Evolutionary conservation across 2,113 vertebrate genomes (phyloP).

Genomic region (Scytalopus superciliaris): DNA sequence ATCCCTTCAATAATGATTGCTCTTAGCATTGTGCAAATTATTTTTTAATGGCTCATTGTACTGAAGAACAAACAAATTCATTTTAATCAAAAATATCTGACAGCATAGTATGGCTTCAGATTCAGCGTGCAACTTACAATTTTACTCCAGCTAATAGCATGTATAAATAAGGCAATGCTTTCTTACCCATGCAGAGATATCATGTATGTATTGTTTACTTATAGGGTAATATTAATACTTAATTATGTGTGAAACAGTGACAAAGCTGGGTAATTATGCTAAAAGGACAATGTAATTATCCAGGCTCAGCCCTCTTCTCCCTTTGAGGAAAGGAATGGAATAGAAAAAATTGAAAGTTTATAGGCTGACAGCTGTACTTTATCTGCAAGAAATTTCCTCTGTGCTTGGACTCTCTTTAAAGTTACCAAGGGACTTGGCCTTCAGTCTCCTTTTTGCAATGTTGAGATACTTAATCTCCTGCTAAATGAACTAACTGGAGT

Average conservation of each 20-base stretch:
- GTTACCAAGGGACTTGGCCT: conserved; percentile 8
- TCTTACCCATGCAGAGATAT: not conserved
- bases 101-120: not conserved
- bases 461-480: conserved; percentile 5
- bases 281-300: conserved; percentile 44
- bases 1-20: not conserved
- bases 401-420: not conserved
- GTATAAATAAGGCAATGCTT: conserved; percentile 1
- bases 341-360: not conserved
- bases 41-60: conserved; percentile 19
- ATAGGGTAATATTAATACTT: conserved; percentile 65
- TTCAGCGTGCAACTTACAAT: not conserved
- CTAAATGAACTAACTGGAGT: conserved; percentile 2
- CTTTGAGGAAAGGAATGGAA: conserved; percentile 7
- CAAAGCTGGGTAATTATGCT: conserved; percentile 53
- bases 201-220: conserved; percentile 57
- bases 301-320: not conserved
- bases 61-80: conserved; percentile 24
- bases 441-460: not conserved
- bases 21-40: not conserved
- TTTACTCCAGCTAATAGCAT: not conserved
- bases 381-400: not conserved
- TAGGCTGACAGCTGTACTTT: not conserved
- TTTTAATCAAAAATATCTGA: conserved; percentile 45
- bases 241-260: conserved; percentile 67